Base-by-base conservation (phyloP, 2,113 vertebrate species). In the Myiagra hebetior region DNA sequence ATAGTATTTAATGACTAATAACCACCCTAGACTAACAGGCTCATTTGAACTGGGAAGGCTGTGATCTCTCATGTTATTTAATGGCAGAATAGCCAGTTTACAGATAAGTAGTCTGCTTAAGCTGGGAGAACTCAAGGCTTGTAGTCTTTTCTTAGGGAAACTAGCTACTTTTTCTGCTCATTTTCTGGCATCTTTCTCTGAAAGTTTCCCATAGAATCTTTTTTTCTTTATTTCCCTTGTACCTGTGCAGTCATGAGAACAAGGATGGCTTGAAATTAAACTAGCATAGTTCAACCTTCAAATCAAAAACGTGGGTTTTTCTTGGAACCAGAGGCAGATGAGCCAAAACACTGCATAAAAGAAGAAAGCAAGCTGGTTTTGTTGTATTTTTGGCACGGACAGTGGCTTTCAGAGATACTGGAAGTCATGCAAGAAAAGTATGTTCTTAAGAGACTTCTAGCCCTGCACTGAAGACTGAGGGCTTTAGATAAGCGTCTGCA, bases 401-500 rank as follows among this genome's bases (percentile, higher is more conserved):
- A 1, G 39, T 33, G 42, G 42, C 24, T 92, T 68, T 73, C 46
- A 90, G 78, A 93, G 64, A 91, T 91, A 89, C 74, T 91, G 87
- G 78, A 94, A 95, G 42, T 76, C 84, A 70, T 74, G 88, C 80
- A 67, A 92, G 78, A 83, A 85, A 42, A 33, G 52, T 65, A 24
- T 91, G 50, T 85, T 94, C 85, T 72, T 67, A 57, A 87, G 78
- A 91, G 31, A 73, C 84, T 97, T 64, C 37, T 81, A 91, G 47
- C 30, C 27, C 20, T 76, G 33, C 57, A 95, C 53, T 70, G 60
- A 92, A 73, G 77, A 42, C 37, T 82, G 82, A 92, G 35, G 60
- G 69, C 73, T 91, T 91, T 92, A 93, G 85, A 90, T 94, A 96
- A 94, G 63, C 13, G 11, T 91, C 90, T 92, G 57, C 44, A 37